Base-by-base conservation (phyloP, 2,888 invertebrate genomes). In the Allacma fusca region DNA sequence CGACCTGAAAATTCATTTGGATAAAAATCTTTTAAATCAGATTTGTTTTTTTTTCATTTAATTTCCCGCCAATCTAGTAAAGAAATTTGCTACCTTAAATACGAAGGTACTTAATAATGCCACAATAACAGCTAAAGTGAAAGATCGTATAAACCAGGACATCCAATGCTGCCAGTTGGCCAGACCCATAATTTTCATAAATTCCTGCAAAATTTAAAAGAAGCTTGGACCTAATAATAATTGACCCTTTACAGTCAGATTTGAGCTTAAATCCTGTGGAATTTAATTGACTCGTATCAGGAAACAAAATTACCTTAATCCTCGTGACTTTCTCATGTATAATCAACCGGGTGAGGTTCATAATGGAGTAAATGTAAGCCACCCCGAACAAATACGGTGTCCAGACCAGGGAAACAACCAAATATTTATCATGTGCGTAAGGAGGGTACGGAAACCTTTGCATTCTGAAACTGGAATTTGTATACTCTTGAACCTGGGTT, bases 291-390 rank as follows among this genome's bases (percentile, higher is more conserved):
- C n/a, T n/a, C n/a, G n/a, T n/a, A n/a, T n/a, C 4, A 9, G 50
- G n/a, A 50, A 50, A 50, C 5, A 50, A 4, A n/a, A n/a, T n/a
- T n/a, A 92, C 93, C 89, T 93, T 93, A 12, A 93, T 86, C 84
- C 92, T 91, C 78, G 90, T 88, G 86, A 94, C 93, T 85, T 94
- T 94, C 86, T 94, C 94, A 50, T 91, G 88, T 0, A 92, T 91
- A 29, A 94, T 89, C 68, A 90, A 90, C 86, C 92, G 92, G 0
- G 92, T 91, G 43, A 92, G 92, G 84, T 92, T 93, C 24, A 94
- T 91, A 75, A 92, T 91, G 0, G 92, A 91, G 86, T 94, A 93
- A 72, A 93, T 91, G 85, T 93, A 95, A 23, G 76, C 76, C 40
- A 81, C 44, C 64, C 77, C 76, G 21, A 78, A 71, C 23, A 82